Conservation (phyloP, 1,140 invertebrate species). For the Amyelois transitella region DNA sequence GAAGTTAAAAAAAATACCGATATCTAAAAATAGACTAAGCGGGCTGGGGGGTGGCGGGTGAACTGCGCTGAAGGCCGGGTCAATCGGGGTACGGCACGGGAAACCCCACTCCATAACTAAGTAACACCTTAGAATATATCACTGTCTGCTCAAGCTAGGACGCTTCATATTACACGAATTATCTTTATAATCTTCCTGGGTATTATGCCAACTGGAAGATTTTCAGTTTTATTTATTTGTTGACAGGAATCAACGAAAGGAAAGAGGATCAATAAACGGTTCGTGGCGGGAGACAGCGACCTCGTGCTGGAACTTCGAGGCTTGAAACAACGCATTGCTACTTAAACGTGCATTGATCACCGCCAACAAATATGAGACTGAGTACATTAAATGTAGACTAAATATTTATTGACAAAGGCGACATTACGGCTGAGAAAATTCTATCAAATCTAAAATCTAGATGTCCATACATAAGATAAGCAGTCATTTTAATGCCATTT, state of each 20-base stretch:
- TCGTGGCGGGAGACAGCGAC: constrained; percentile 74
- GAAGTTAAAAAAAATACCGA: constrained; percentile 35
- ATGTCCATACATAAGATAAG: not conserved
- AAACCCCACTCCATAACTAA: constrained; percentile 20
- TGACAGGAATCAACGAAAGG: constrained; percentile 38
- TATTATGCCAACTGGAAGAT: too few relatives aligned
- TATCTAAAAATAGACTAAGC: constrained; percentile 68
- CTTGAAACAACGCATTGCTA: constrained; percentile 74
- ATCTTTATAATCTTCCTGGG: not conserved
- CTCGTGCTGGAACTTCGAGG: constrained; percentile 75
- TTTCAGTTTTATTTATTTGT: constrained; percentile 14
- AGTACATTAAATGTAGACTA: constrained; percentile 67
- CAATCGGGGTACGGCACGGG: constrained; percentile 43
- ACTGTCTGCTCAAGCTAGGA: constrained; percentile 7
- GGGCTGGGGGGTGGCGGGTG: constrained; percentile 64
- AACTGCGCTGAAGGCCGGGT: constrained; percentile 57
- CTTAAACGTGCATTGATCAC: constrained; percentile 51
- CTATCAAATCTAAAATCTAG: constrained; percentile 49
- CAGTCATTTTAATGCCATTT: not conserved
- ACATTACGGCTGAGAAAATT: constrained; percentile 33
- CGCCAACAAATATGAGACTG: constrained; percentile 71
- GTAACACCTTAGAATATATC: constrained; percentile 32
- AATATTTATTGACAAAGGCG: constrained; percentile 49
- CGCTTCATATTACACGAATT: not conserved
- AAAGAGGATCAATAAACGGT: constrained; percentile 74